A percentile compares a stretch with the other conserved stretches of the same genome.
Conservation (phyloP, 2,888 invertebrate genomes). For the Ornithoptera alexandrae region DNA sequence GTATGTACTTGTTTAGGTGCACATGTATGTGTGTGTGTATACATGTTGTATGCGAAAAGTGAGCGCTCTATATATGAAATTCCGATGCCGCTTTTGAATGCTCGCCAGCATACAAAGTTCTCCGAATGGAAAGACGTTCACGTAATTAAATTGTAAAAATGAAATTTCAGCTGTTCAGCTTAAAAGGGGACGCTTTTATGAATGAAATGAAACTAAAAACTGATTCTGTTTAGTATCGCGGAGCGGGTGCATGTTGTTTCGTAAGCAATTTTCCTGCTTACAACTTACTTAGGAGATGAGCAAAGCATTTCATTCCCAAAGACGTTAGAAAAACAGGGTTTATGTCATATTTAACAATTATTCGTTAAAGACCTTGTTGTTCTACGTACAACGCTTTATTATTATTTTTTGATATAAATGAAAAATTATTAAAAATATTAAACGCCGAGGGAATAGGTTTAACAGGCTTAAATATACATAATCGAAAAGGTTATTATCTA, state of each 20-base stretch:
- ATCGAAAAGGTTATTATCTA: no score
- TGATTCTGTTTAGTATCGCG: constrained; percentile 15
- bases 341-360: neutral
- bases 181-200: constrained; percentile 15
- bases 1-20: neutral
- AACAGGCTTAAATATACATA: no score
- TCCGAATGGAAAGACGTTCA: constrained; percentile 20
- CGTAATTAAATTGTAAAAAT: constrained; percentile 27
- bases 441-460: no score
- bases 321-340: constrained; percentile 10
- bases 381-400: neutral
- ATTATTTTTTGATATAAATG: no score
- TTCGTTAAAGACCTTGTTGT: neutral
- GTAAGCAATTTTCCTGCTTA: constrained; percentile 8
- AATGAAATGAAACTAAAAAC: constrained; percentile 22
- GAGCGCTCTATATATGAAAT: constrained; percentile 12
- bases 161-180: constrained; percentile 19
- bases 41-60: neutral
- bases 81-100: constrained; percentile 13
- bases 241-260: constrained; percentile 8
- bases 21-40: neutral
- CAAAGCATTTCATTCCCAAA: constrained; percentile 10
- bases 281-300: constrained; percentile 10
- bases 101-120: constrained; percentile 5
- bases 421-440: no score